phyloP scores from a whole-genome alignment of 2,113 vertebrate species.

The Pyxicephalus adspersus region DNA sequence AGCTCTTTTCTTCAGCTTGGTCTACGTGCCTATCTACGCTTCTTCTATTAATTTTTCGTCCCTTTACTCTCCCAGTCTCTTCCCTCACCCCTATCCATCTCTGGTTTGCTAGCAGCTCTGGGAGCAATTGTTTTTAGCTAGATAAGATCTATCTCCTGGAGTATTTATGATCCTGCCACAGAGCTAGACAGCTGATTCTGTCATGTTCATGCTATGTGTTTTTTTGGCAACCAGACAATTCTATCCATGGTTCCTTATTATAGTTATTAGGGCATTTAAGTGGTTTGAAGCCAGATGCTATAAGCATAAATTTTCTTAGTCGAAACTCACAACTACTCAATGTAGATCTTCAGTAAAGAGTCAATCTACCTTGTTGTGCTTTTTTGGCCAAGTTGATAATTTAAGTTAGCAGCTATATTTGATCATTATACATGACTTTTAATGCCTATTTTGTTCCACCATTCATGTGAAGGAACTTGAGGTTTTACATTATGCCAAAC shows the following conservation, averaged over 20 bases:
- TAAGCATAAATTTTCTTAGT: background rate
- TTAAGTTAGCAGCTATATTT: too few relatives aligned
- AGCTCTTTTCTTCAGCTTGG: background rate
- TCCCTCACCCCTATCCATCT: background rate
- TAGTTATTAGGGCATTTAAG: conserved; percentile 40
- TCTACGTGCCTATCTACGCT: background rate
- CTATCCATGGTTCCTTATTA: background rate
- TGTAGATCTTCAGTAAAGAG: background rate
- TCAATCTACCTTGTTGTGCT: too few relatives aligned
- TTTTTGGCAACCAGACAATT: conserved; percentile 38
- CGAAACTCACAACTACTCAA: background rate
- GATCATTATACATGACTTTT: too few relatives aligned
- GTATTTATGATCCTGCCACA: conserved; percentile 49
- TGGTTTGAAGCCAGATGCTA: background rate
- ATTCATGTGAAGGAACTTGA: too few relatives aligned
- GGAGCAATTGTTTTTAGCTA: conserved; percentile 44
- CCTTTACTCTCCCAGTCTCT: background rate
- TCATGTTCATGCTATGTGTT: conserved; percentile 47
- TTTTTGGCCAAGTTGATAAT: too few relatives aligned
- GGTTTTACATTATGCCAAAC: too few relatives aligned
- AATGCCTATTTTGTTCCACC: too few relatives aligned
- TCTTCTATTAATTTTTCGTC: background rate
- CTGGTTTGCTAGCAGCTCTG: conserved; percentile 45
- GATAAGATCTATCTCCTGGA: conserved; percentile 42
- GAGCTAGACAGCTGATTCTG: conserved; percentile 49